Evolutionary conservation across 2,113 vertebrate species (phyloP), one percentile per base, ranked within the genome.

Genomic region (Calidris pugnax): DNA sequence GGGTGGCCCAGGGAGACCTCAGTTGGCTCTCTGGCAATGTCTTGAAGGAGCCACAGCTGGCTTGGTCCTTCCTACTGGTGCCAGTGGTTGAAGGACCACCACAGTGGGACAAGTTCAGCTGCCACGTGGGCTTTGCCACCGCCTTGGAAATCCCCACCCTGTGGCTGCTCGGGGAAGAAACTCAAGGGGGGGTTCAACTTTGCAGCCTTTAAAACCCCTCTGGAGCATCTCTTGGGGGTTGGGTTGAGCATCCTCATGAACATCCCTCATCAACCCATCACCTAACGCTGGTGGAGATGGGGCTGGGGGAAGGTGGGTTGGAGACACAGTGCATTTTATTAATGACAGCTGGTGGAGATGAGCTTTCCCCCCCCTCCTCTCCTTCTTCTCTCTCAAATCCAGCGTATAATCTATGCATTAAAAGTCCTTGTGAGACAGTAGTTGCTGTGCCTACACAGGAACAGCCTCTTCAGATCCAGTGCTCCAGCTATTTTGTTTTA

Each of bases 201-300:
- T 5, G 45, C 67, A 32, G 39, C 62, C 47, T 57, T 74, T 62
- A 9, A 30, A 47, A 32, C 20, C 26, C 62, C 22, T 48, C 1
- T 48, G 0, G 7, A 78, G 56, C 41, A 13, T 55, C 56, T 55
- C 41, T 27, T 6, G 2, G 30, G 30, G 45, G 59, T 3, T 26
- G 60, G 18, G 32, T 47, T 0, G 1, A 63, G 24, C 50, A 5
- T n/a, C 48, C 15, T 1, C 3, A 6, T 0, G 4, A 7, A 1
- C 87, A 24, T n/a, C 55, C 45, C 17, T 50, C 43, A 47, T 47
- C 45, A 45, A 47, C 43, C 43, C 43, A 45, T 45, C 43, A 17
- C 57, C 60, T 60, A 14, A 10, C 1, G 7, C 39, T 21, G 55
- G 9, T n/a, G 69, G 63, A 30, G 30, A 28, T 5, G 28, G 39